Percentiles rank a stretch among this genome's conserved stretches.
Evolutionary conservation across 1,140 invertebrate species (phyloP).

Genomic region (Dinoponera quadriceps): DNA sequence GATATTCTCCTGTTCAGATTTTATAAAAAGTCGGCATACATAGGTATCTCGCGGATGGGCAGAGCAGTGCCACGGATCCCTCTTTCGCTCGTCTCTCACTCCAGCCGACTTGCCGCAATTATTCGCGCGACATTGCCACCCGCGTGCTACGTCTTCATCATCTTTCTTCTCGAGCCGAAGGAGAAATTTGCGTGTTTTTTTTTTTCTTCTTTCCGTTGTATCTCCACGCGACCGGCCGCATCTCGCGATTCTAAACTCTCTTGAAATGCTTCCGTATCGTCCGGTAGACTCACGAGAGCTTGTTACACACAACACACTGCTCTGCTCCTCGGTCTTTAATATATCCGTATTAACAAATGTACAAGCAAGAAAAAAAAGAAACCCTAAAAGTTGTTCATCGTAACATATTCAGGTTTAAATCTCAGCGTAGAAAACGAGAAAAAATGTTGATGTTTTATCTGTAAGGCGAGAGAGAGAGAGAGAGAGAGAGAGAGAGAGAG

Average conservation of each 20-base stretch:
- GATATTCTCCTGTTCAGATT: slow-evolving; percentile 80
- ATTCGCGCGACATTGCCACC: too few species aligned
- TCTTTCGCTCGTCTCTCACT: slow-evolving; percentile 6
- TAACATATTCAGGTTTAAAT: slow-evolving; percentile 83
- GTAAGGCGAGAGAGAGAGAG: slow-evolving; percentile 72
- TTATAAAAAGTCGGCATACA: slow-evolving; percentile 74
- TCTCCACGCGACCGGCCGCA: neutral
- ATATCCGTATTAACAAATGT: slow-evolving; percentile 74
- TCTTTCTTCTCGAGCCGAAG: neutral
- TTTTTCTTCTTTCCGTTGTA: slow-evolving; percentile 36
- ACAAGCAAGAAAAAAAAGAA: slow-evolving; percentile 77
- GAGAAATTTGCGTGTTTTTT: slow-evolving; percentile 37
- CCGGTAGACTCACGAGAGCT: neutral
- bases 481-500: too few species aligned
- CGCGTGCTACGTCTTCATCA: neutral
- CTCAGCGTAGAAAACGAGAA: slow-evolving; percentile 77
- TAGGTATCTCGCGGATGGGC: slow-evolving; percentile 61
- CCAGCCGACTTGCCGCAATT: neutral
- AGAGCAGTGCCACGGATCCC: slow-evolving; percentile 64
- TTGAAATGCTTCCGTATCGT: neutral
- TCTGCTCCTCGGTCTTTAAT: slow-evolving; percentile 65
- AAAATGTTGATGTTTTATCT: slow-evolving; percentile 80
- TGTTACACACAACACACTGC: slow-evolving; percentile 61
- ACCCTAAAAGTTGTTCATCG: slow-evolving; percentile 79
- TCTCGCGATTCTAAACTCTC: slow-evolving; percentile 1